A percentile compares a stretch with the other conserved stretches of the same genome.
These are phyloP conservation scores for Philopedon plagiatum DNA, from an alignment of 2,888 invertebrate species.

Conservation along the genomic window DNA sequence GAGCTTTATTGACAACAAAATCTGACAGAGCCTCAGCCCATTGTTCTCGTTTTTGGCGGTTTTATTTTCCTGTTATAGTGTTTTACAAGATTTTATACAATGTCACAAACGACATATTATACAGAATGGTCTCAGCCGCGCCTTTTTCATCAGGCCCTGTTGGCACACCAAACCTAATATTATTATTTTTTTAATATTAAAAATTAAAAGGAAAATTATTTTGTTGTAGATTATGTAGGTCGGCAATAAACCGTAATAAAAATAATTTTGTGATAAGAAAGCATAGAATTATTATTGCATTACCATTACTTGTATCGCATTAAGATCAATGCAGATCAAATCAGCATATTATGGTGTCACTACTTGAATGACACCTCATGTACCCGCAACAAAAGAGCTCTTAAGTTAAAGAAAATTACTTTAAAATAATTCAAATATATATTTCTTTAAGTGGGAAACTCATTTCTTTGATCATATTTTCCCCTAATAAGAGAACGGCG, in stretches of 20 bases:
- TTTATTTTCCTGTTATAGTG: conserved; percentile 45
- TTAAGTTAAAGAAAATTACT: too few species aligned
- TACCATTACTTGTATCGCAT: background rate
- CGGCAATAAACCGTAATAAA: background rate
- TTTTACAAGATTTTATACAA: conserved; percentile 47
- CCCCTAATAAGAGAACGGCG: too few species aligned
- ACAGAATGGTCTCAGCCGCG: background rate
- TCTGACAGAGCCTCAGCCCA: conserved; percentile 47
- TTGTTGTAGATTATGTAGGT: background rate
- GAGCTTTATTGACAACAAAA: conserved; percentile 48
- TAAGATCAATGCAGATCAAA: background rate
- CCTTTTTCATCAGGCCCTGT: background rate
- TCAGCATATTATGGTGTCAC: too few species aligned
- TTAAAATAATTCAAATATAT: too few species aligned
- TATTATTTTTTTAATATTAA: too few species aligned
- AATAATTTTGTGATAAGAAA: background rate
- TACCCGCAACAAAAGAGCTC: too few species aligned
- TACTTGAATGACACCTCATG: too few species aligned
- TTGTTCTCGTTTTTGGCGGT: conserved; percentile 48
- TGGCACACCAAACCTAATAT: too few species aligned
- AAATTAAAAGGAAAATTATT: too few species aligned
- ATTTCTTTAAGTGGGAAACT: too few species aligned
- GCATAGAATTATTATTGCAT: background rate
- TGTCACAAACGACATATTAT: conserved; percentile 27
- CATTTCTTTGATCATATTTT: too few species aligned